Conservation (phyloP, 2,113 vertebrate genomes). For the Oenanthe oenanthe region DNA sequence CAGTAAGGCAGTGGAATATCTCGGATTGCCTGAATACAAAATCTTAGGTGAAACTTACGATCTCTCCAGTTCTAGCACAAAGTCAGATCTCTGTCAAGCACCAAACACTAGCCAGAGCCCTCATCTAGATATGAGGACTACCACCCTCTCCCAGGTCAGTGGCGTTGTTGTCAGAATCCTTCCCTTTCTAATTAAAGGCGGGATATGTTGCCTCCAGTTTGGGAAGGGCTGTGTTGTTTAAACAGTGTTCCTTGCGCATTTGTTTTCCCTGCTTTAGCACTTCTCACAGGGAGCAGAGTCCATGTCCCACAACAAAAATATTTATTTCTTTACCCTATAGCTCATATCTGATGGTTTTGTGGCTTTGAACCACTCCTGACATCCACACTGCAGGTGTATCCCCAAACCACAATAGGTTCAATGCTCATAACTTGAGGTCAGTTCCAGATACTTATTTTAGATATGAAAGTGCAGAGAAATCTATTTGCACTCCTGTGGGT, state of each 20-base stretch:
- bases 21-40: not conserved
- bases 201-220: not conserved
- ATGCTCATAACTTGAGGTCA: not conserved
- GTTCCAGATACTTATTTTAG: not conserved
- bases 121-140: not conserved
- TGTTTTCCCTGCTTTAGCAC: not conserved
- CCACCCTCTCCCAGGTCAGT: not conserved
- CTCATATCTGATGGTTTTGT: not conserved
- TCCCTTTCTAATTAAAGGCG: not conserved
- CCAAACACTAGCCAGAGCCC: not conserved
- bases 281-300: not conserved
- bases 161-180: not conserved
- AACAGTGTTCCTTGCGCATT: not conserved
- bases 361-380: slow-evolving; percentile 18
- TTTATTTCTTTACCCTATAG: not conserved
- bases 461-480: slow-evolving; percentile 11
- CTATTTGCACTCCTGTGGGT: not conserved
- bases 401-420: not conserved
- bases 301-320: not conserved
- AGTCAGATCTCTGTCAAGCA: not conserved
- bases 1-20: not conserved
- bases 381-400: not conserved
- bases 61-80: not conserved
- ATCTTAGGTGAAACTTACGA: not conserved
- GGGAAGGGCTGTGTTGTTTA: slow-evolving; percentile 46